A percentile compares a stretch with the other conserved stretches of the same genome.
Evolutionary conservation across 2,797 vertebrate species (phyloP).

Genomic region (Darevskia nairensis): DNA sequence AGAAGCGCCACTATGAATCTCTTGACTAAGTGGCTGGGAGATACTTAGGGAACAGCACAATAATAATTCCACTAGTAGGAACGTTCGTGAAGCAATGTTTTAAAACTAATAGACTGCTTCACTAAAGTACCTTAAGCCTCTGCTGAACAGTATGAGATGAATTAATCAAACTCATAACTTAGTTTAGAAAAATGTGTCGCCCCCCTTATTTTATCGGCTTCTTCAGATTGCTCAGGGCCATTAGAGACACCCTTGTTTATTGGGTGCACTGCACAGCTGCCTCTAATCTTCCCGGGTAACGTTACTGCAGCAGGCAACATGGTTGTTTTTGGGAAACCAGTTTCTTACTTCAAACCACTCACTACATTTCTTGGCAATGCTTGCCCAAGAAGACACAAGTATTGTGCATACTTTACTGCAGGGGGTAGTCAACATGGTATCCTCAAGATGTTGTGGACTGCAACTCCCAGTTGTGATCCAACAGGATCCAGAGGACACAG

Average conservation of each 20-base stretch:
- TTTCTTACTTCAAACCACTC: neutral
- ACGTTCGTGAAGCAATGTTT: conserved; percentile 44
- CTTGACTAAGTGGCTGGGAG: conserved; percentile 32
- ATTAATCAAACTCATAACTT: conserved; percentile 38
- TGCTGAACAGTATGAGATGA: conserved; percentile 44
- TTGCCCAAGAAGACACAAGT: neutral
- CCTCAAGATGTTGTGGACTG: neutral
- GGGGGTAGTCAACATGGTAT: neutral
- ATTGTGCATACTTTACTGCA: neutral
- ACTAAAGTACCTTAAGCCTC: conserved; percentile 40
- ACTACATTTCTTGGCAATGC: neutral
- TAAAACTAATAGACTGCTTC: conserved; percentile 51
- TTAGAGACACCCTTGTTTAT: neutral
- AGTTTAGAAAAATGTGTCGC: neutral
- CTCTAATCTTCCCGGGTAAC: neutral
- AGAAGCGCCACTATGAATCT: conserved; percentile 54
- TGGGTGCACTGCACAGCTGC: neutral
- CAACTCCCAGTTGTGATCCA: neutral
- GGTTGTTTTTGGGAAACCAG: neutral
- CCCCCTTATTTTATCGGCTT: neutral
- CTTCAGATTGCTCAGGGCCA: neutral
- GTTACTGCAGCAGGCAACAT: neutral
- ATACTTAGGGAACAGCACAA: conserved; percentile 29
- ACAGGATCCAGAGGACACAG: neutral
- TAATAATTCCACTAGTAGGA: neutral